Percentiles rank a stretch among this genome's conserved stretches.
These are phyloP conservation scores for Autographa gamma DNA, from an alignment of 2,888 invertebrate species.

Conservation along the genomic window DNA sequence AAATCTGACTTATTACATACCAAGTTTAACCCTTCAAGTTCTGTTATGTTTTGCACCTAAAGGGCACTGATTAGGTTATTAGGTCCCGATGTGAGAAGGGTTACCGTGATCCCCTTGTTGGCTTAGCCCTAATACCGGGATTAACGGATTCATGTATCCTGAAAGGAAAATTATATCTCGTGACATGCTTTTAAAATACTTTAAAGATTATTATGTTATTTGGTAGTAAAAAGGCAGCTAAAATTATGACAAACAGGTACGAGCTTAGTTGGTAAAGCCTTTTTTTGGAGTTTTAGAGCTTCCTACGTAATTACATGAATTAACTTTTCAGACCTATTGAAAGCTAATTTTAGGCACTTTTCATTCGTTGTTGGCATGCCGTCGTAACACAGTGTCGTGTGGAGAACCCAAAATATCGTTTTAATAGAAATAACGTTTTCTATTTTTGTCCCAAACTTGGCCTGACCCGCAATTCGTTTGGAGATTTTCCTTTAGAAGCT, in stretches of 20 bases:
- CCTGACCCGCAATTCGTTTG: conserved; percentile 22
- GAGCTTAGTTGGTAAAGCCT: not conserved
- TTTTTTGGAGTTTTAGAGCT: not conserved
- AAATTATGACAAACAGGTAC: not conserved
- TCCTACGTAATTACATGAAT: not conserved
- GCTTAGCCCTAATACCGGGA: conserved; percentile 28
- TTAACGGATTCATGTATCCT: conserved; percentile 1
- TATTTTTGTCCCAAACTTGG: conserved; percentile 32
- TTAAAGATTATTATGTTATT: not conserved
- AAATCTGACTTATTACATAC: not conserved
- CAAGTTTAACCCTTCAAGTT: not conserved
- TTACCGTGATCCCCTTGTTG: conserved; percentile 34
- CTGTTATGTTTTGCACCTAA: conserved; percentile 12
- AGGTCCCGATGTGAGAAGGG: conserved; percentile 25
- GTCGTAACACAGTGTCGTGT: conserved; percentile 25
- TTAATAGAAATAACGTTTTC: conserved; percentile 26
- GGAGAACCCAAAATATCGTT: conserved; percentile 26
- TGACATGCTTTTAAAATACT: not conserved
- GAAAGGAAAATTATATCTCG: not conserved
- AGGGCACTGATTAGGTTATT: conserved; percentile 16
- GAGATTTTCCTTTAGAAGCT: conserved; percentile 29
- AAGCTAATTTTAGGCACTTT: conserved; percentile 29
- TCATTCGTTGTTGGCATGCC: conserved; percentile 38
- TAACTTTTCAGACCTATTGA: conserved; percentile 15
- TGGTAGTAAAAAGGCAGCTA: not conserved